Base-by-base conservation (phyloP, 2,113 vertebrate genomes). In the Hemicordylus capensis region DNA sequence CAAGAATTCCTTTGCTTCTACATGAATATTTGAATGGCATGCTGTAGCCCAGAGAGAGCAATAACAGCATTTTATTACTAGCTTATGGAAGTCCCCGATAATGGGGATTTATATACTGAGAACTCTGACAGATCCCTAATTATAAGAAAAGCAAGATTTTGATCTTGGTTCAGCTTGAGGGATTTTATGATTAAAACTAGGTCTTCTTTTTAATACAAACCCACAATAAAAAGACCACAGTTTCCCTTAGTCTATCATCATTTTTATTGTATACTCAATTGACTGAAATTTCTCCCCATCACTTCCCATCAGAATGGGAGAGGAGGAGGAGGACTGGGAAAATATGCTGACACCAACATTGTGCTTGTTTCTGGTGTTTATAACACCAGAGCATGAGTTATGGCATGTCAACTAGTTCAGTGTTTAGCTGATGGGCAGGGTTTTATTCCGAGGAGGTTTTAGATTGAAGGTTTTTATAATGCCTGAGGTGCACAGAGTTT, bases 81-180 rank as follows among this genome's bases (percentile, higher is more conserved):
- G 78, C 37, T 82, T 82, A 72, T 42, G 54, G 26, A 37, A 76
- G 6, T 0, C 0, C 26, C 11, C 83, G 11, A 76, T 20, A 51
- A 83, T 63, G 12, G 26, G 34, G 69, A 70, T 87, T 90, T 87
- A 79, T 81, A 58, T 1, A 79, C 15, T 51, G 20, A 84, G 17
- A 90, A 75, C 5, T 83, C 74, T 84, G 74, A 86, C 84, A 93
- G 81, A 10, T 22, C 2, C 28, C 42, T 84, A 81, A 92, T 90
- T 92, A 73, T 78, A 4, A 14, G 51, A 84, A 48, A 69, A 84
- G 1, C 3, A 83, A 81, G 76, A 85, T 82, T 76, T 91, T 88
- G 42, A 83, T 85, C 83, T 91, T 88, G 83, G 75, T 92, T 85
- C 20, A 75, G 0, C 86, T 84, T 92, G 79, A 92, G 85, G 56